Base-by-base conservation (phyloP, 2,797 vertebrate genomes). In the Hydrocynus forskahlii region DNA sequence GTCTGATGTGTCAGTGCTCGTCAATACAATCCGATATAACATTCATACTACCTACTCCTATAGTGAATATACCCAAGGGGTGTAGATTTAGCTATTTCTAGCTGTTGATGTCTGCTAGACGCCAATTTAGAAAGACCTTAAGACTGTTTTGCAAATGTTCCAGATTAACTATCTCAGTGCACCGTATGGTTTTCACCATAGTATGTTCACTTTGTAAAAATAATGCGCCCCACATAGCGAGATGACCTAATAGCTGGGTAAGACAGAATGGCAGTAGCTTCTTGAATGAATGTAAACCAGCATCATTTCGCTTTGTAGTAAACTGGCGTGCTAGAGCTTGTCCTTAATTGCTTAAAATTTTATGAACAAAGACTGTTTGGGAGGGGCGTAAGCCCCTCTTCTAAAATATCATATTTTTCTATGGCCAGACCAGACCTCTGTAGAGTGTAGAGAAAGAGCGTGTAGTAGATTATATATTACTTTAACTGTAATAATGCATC, bases 331-430 rank as follows among this genome's bases (percentile, higher is more conserved):
- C 74, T 78, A 79, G 67, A 83, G 59, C 68, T 80, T 74, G 66
- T 43, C 8, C 72, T 50, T 59, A 77, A 68, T 68, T 63, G 66
- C 76, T 75, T 40, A 75, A 78, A 81, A 73, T 17, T 81, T 86
- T 81, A 79, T 57, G 23, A 72, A 78, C 74, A 86, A 81, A 87
- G 79, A 78, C 69, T 81, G 70, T 87, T 76, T 88, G 78, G 83
- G 45, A 83, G 75, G 43, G 75, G 67, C 66, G 17, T 63, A 82
- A 66, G 86, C 29, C 17, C 21, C 79, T 76, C 29, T 76, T 76
- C 67, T 81, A 76, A 76, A 75, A 78, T 60, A 79, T 77, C 73
- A 52, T 88, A 91, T 92, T 92, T 92, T 92, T 91, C 70, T 91
- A 91, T 75, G 52, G 40, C 80, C 76, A 66, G 45, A 64, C 54